Evolutionary conservation across 2,113 vertebrate species (phyloP).

Genomic region (Piprites chloris): DNA sequence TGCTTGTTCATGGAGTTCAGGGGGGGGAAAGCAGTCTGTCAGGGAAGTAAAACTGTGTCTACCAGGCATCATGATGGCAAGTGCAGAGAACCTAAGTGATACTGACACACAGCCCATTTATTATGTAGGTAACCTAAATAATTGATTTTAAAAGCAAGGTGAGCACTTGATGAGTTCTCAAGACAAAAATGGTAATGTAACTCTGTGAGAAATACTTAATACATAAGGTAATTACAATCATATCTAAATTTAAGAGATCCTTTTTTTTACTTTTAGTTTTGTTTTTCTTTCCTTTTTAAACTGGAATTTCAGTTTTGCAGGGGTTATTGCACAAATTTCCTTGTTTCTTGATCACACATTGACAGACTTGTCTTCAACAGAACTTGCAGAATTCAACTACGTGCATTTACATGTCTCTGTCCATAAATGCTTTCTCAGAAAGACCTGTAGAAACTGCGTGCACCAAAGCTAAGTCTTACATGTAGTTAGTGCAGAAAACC

Average conservation of each 20-base stretch:
- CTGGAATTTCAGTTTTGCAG: background rate
- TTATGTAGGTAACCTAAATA: background rate
- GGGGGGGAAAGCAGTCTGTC: background rate
- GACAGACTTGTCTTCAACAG: background rate
- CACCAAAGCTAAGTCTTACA: background rate
- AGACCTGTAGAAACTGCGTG: background rate
- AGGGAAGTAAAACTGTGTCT: background rate
- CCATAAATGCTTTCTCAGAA: background rate
- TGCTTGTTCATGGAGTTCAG: background rate
- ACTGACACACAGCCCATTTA: background rate
- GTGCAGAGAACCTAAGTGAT: background rate
- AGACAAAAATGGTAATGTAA: background rate
- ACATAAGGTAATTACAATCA: background rate
- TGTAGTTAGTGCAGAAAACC: background rate
- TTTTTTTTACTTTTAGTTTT: background rate
- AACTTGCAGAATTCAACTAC: background rate
- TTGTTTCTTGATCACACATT: background rate
- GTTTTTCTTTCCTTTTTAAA: background rate
- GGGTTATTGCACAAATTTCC: background rate
- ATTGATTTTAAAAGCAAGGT: background rate
- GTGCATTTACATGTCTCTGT: background rate
- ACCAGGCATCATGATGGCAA: background rate
- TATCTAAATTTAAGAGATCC: background rate
- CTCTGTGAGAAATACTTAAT: background rate
- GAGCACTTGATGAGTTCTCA: background rate